phyloP scores from a whole-genome alignment of 2,797 vertebrate species.

The Streptopelia turtur region DNA sequence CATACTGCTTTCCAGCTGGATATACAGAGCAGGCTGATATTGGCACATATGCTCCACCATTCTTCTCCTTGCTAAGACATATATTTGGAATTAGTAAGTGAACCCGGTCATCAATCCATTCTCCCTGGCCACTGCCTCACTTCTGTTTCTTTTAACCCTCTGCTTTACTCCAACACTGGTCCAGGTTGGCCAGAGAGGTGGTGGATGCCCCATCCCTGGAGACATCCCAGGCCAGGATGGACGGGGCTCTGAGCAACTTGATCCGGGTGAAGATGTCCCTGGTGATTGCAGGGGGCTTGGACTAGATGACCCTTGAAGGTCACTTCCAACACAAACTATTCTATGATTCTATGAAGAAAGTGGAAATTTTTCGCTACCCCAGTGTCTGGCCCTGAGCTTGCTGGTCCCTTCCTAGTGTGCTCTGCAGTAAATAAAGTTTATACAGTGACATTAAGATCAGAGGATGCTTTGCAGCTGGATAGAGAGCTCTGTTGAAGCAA shows the following conservation, averaged over 20 bases:
- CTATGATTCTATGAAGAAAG: neutral
- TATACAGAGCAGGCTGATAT: neutral
- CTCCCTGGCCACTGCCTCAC: neutral
- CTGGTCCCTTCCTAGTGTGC: neutral
- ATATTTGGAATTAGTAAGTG: neutral
- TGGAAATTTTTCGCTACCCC: neutral
- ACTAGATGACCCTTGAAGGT: no score
- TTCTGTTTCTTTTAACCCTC: neutral
- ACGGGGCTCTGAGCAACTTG: no score
- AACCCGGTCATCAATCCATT: neutral
- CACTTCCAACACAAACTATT: no score
- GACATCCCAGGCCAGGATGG: no score
- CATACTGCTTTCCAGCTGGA: neutral
- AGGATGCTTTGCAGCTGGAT: neutral
- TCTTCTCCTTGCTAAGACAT: neutral
- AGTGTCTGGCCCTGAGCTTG: neutral
- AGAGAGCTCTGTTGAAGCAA: neutral
- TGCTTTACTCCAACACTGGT: neutral
- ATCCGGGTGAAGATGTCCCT: no score
- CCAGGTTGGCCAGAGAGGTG: no score
- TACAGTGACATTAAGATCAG: neutral
- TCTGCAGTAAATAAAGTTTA: neutral
- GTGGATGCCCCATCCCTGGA: no score
- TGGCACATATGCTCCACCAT: neutral
- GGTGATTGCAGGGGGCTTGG: no score